These are phyloP conservation scores for Diarsia brunnea DNA, from an alignment of 2,888 invertebrate genomes.

Conservation along the genomic window DNA sequence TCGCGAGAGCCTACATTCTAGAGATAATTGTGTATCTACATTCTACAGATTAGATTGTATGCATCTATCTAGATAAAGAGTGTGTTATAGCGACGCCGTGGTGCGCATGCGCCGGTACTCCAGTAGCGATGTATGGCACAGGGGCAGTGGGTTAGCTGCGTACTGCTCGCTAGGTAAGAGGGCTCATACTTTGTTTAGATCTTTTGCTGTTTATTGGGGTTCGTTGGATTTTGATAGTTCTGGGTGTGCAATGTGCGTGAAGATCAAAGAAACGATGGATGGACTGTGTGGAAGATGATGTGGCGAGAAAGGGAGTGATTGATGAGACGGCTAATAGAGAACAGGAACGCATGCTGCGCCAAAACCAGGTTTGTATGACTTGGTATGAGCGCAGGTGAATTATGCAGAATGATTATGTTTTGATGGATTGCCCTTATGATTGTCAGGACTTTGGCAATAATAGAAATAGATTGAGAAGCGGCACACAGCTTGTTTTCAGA, in stretches of 20 bases:
- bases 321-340: background rate
- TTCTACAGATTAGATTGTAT: background rate
- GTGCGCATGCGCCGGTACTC: constrained; percentile 44
- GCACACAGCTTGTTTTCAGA: background rate
- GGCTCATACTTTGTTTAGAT: background rate
- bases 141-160: constrained; percentile 54
- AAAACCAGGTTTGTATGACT: background rate
- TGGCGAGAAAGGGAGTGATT: background rate
- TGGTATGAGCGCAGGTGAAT: background rate
- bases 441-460: background rate
- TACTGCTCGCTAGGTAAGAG: constrained; percentile 29
- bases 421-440: background rate
- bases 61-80: constrained; percentile 33
- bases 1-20: background rate
- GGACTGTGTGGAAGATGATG: fast-evolving
- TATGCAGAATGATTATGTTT: background rate
- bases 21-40: constrained; percentile 4
- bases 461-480: background rate
- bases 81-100: constrained; percentile 8
- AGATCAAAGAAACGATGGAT: background rate
- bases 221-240: background rate
- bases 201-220: background rate
- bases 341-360: too few relatives aligned
- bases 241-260: background rate
- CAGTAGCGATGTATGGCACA: constrained; percentile 53